Evolutionary conservation across 1,140 invertebrate genomes (phyloP), one percentile per base, ranked within the genome.

Genomic region (Portunus trituberculatus): DNA sequence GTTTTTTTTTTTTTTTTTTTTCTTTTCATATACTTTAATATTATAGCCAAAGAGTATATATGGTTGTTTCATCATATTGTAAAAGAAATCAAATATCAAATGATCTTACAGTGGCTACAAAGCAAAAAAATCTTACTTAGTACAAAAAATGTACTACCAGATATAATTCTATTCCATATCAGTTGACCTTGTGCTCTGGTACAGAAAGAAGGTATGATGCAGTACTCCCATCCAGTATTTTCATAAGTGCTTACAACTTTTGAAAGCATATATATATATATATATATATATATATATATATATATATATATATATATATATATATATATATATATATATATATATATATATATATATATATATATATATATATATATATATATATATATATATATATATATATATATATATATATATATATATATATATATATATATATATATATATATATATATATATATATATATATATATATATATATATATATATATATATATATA

Each of bases 301-400:
- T 25, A 76, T 76, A 25, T 76, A 25, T 76, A 76, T 76, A 76
- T 76, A 76, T 12, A 25, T 76, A 76, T 76, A 76, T 76, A 25
- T 76, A 10, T 76, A 25, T 76, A 25, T 76, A 25, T 76, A 25
- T 76, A 76, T 10, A 25, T 76, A 14, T 10, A 25, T 10, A 10
- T 25, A 76, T 76, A 14, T 25, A 14, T 76, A 14, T 25, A 25
- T 76, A 10, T 76, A 25, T 76, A 14, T 76, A 10, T 25, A 14
- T 76, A 25, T 25, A n/a, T 10, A 76, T 76, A 76, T 76, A 76
- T 76, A 76, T 76, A 76, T 76, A 76, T 76, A 76, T 76, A 76
- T 76, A 76, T 76, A 76, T 76, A 76, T 76, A 76, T 76, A 76
- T 76, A 76, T 76, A 76, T 76, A 76, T 76, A 76, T 76, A 76